Percentiles rank a stretch among this genome's conserved stretches.
phyloP scores from a whole-genome alignment of 2,797 vertebrate genomes.

The Vultur gryphus region DNA sequence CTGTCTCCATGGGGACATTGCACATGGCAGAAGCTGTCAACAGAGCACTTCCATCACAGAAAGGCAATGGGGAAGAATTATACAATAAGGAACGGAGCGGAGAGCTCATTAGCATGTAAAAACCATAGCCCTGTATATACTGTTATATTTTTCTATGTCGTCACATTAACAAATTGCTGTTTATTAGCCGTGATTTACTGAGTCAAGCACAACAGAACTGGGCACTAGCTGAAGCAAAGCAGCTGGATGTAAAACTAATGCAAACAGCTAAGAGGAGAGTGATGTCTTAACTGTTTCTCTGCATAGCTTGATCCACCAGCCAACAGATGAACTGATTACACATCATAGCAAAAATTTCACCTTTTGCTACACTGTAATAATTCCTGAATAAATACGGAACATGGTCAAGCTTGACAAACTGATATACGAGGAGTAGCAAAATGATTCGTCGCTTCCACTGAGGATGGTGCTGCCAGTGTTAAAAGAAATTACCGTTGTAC shows the following conservation, averaged over 20 bases:
- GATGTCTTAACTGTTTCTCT: constrained; percentile 5
- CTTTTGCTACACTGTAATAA: not conserved
- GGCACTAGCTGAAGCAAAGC: constrained; percentile 40
- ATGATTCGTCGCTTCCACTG: not conserved
- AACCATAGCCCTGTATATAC: constrained; percentile 2
- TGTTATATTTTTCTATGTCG: constrained; percentile 10
- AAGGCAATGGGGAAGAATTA: constrained; percentile 37
- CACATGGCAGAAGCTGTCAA: constrained; percentile 48
- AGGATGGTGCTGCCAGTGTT: not conserved
- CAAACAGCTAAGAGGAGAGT: constrained; percentile 14
- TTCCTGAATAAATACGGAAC: constrained; percentile 22
- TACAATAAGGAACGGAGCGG: not conserved
- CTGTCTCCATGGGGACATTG: constrained; percentile 62
- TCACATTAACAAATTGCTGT: constrained; percentile 57
- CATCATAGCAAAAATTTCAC: constrained; percentile 3
- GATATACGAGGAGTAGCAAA: not conserved
- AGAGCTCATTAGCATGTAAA: constrained; percentile 57
- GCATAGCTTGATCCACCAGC: not conserved
- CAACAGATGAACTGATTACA: constrained; percentile 20
- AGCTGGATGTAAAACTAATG: constrained; percentile 44
- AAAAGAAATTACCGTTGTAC: not conserved
- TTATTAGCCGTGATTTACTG: constrained; percentile 67
- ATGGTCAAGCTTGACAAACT: not conserved
- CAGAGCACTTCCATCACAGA: constrained; percentile 38
- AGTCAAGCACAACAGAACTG: not conserved